Evolutionary conservation across 1,140 invertebrate species (phyloP).

Genomic region (Danaus melanippus): DNA sequence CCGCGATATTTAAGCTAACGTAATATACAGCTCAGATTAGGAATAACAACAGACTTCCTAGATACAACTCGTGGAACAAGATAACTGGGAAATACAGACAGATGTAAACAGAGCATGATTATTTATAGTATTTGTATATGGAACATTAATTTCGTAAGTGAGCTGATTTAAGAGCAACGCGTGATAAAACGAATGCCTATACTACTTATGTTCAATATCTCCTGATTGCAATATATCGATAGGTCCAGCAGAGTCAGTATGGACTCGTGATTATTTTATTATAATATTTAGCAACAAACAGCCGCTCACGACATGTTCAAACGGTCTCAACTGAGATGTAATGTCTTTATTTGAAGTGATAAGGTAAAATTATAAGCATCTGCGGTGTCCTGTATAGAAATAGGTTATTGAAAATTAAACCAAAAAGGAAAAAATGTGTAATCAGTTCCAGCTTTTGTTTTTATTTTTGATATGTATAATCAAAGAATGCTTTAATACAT

Average conservation of each 20-base stretch:
- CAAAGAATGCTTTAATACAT: too few species aligned
- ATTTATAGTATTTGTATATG: too few species aligned
- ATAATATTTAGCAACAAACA: conserved; percentile 39
- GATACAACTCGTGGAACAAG: conserved; percentile 25
- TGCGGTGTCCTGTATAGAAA: conserved; percentile 1
- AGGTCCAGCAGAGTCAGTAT: conserved; percentile 37
- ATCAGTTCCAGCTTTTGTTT: too few species aligned
- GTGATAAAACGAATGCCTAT: conserved; percentile 12
- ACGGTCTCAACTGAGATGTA: conserved; percentile 34
- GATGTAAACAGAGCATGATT: conserved; percentile 7
- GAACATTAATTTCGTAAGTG: too few species aligned
- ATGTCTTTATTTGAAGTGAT: conserved; percentile 9
- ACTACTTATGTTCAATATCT: conserved; percentile 22
- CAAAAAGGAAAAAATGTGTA: conserved; percentile 11
- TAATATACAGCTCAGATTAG: conserved; percentile 28
- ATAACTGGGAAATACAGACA: conserved; percentile 17
- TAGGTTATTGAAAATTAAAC: conserved; percentile 8
- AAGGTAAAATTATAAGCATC: conserved; percentile 2
- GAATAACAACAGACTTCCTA: conserved; percentile 35
- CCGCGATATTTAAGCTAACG: conserved; percentile 27
- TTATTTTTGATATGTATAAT: too few species aligned
- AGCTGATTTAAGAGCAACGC: conserved; percentile 1
- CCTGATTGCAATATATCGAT: conserved; percentile 38
- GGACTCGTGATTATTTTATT: conserved; percentile 50
- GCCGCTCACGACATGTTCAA: conserved; percentile 30